phyloP scores from a whole-genome alignment of 2,113 vertebrate genomes.

The Aleadryas rufinucha region DNA sequence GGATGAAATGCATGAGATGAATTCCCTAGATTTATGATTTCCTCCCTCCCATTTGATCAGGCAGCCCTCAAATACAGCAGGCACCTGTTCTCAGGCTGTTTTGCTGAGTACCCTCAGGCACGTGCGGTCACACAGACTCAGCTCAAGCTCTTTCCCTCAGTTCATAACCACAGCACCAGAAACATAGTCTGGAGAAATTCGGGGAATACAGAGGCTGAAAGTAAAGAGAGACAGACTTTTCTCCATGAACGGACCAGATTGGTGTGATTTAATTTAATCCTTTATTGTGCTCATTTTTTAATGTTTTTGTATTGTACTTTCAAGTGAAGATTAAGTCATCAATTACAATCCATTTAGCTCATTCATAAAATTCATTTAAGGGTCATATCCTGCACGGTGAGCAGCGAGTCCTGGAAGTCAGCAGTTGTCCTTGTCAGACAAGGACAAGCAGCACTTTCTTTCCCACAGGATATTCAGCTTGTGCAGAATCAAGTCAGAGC shows the following conservation, averaged over 20 bases:
- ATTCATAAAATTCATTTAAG: conserved; percentile 47
- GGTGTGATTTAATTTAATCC: conserved; percentile 5
- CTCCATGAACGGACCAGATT: background rate
- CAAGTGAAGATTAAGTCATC: conserved; percentile 16
- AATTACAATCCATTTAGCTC: conserved; percentile 43
- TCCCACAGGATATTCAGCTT: background rate
- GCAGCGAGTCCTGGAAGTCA: background rate
- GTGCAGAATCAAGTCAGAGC: background rate
- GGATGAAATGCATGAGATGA: background rate
- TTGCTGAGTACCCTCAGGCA: background rate
- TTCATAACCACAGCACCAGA: background rate
- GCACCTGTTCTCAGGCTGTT: background rate
- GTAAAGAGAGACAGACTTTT: background rate
- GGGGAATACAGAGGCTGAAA: background rate
- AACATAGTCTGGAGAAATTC: background rate
- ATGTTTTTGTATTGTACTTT: background rate
- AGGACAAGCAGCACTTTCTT: background rate
- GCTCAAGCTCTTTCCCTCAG: background rate
- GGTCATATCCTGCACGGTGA: background rate
- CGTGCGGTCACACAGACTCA: rapidly evolving
- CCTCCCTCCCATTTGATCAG: background rate
- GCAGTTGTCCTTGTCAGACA: background rate
- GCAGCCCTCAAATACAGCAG: background rate
- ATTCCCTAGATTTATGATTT: background rate
- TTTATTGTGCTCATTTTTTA: background rate